Evolutionary conservation across 2,113 vertebrate genomes (phyloP).

Genomic region (Podilymbus podiceps): DNA sequence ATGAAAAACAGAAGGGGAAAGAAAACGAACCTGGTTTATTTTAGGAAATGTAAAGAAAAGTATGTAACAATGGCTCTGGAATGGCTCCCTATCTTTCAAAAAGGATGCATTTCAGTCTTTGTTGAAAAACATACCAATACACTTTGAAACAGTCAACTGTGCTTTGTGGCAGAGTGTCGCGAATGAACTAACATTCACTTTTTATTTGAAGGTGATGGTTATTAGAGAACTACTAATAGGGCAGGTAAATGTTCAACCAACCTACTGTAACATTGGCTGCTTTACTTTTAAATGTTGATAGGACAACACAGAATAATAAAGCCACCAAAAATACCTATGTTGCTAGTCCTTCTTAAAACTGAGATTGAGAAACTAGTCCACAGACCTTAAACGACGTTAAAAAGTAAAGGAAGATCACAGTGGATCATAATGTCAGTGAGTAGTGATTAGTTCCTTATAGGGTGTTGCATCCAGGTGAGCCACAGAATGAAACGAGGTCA

Average conservation of each 20-base stretch:
- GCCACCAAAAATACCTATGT: fast-evolving
- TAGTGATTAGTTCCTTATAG: background rate
- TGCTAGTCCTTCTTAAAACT: background rate
- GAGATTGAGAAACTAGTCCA: background rate
- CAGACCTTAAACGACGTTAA: background rate
- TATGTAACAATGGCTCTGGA: background rate
- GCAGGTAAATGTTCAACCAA: background rate
- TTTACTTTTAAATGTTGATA: background rate
- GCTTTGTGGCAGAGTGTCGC: background rate
- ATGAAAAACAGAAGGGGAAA: background rate
- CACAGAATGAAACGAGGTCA: background rate
- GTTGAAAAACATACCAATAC: background rate
- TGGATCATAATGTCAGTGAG: background rate
- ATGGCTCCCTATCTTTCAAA: background rate
- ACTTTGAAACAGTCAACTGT: background rate
- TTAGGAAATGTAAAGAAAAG: background rate
- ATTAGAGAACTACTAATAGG: background rate
- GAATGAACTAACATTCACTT: background rate
- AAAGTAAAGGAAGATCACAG: background rate
- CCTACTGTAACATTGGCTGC: background rate
- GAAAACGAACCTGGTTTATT: background rate
- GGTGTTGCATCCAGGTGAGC: background rate
- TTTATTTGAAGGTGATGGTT: background rate
- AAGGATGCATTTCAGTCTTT: background rate
- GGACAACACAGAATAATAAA: background rate